Conservation (phyloP, 2,888 invertebrate species). For the Brenthis daphne region DNA sequence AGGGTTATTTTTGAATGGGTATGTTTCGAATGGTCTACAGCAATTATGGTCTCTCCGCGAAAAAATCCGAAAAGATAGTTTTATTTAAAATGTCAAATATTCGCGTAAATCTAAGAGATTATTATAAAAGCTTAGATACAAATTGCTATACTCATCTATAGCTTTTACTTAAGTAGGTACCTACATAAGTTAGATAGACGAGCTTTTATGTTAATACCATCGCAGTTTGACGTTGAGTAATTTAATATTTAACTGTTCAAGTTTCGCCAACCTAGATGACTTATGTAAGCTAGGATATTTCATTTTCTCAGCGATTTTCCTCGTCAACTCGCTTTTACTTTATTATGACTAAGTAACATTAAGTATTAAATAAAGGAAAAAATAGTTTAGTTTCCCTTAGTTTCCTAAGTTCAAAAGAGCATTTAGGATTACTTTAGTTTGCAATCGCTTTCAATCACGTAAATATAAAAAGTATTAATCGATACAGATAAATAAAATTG, state of each 20-base stretch:
- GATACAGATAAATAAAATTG: too few species aligned
- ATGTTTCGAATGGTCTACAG: too few species aligned
- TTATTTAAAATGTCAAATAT: too few species aligned
- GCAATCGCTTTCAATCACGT: too few species aligned
- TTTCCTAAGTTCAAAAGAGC: too few species aligned
- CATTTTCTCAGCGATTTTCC: neutral
- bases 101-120: too few species aligned
- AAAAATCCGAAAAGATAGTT: too few species aligned
- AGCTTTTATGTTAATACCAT: neutral
- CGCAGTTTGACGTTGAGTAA: neutral
- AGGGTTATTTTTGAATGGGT: too few species aligned
- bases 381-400: neutral
- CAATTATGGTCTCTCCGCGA: too few species aligned
- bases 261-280: conserved; percentile 1
- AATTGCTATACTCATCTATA: neutral
- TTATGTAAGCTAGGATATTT: conserved; percentile 1
- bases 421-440: too few species aligned
- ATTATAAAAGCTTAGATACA: too few species aligned
- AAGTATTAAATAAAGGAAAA: neutral
- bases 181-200: neutral
- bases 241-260: neutral
- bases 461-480: too few species aligned
- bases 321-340: neutral
- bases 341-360: neutral
- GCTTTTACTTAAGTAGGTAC: neutral